Evolutionary conservation across 2,888 invertebrate genomes (phyloP), one percentile per base, ranked within the genome.

Genomic region (Halictus ligatus): DNA sequence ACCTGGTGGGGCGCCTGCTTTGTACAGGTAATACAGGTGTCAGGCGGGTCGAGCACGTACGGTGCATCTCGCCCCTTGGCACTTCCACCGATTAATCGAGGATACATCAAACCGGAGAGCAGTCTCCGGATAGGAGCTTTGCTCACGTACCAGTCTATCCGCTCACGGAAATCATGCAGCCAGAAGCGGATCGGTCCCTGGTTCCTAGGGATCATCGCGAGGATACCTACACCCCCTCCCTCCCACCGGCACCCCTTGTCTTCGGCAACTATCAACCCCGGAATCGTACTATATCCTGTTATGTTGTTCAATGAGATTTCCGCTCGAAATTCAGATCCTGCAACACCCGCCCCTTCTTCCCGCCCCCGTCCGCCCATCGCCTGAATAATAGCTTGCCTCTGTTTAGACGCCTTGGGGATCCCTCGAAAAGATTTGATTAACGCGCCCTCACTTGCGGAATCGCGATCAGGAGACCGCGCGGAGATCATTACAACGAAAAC

Each of bases 11-110:
- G 79, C 48, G 75, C 25, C 76, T 72, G 89, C 91, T 91, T 91
- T 91, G 90, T 89, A 83, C 88, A 67, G 83, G 83, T 89, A 91
- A 89, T 87, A 84, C 88, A 87, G 84, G 86, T 89, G 89, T 89
- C 89, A 89, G 88, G 83, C 78, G 80, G 84, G 80, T 74, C 73
- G 83, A 83, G 82, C 81, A 84, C 86, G 86, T 76, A 81, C 80
- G 85, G 78, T 84, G 89, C 84, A 85, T 88, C 86, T 84, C 89
- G 73, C 84, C 88, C 83, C 85, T 82, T 78, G 84, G 83, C 81
- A 80, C 88, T 87, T 89, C 82, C 86, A 77, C 60, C 84, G 90
- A 91, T 91, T 91, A 91, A 91, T 91, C 85, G 85, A 83, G 80
- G 83, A 85, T 83, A 83, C 76, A 87, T 78, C 78, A 72, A 83